These are phyloP conservation scores for Sciurus carolinensis DNA, from an alignment of 2,797 vertebrate species.

Conservation along the genomic window DNA sequence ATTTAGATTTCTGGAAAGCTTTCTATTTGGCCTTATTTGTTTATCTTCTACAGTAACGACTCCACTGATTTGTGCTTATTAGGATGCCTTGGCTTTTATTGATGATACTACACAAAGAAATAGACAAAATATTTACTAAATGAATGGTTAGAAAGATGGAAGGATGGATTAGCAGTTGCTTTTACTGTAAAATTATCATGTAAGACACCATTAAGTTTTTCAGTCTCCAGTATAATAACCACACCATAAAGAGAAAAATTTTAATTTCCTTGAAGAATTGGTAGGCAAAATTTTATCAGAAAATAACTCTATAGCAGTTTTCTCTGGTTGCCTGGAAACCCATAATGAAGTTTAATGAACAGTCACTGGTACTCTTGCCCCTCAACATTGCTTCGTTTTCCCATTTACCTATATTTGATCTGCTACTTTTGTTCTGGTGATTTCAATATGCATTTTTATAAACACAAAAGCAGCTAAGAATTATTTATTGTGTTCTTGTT, in stretches of 20 bases:
- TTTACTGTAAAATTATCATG: not conserved
- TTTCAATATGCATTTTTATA: not conserved
- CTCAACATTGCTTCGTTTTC: not conserved
- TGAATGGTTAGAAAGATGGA: not conserved
- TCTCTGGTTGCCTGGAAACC: not conserved
- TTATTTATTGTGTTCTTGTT: not conserved
- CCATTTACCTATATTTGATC: not conserved
- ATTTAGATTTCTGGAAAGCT: conserved; percentile 1
- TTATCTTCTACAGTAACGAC: not conserved
- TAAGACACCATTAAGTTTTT: not conserved
- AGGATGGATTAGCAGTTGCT: not conserved
- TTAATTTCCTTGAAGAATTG: conserved; percentile 9
- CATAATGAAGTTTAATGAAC: not conserved
- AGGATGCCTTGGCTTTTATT: not conserved
- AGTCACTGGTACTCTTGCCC: not conserved
- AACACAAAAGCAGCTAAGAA: not conserved
- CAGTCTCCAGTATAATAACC: not conserved
- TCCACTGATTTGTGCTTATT: not conserved
- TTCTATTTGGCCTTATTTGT: not conserved
- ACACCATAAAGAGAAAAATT: not conserved
- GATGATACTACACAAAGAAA: not conserved
- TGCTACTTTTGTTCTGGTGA: not conserved
- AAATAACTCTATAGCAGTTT: not conserved
- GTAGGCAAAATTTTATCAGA: not conserved
- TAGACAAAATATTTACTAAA: conserved; percentile 36